A percentile compares a stretch with the other conserved stretches of the same genome.
These are phyloP conservation scores for Acanthurus lineatus DNA, from an alignment of 2,797 vertebrate genomes.

Conservation along the genomic window DNA sequence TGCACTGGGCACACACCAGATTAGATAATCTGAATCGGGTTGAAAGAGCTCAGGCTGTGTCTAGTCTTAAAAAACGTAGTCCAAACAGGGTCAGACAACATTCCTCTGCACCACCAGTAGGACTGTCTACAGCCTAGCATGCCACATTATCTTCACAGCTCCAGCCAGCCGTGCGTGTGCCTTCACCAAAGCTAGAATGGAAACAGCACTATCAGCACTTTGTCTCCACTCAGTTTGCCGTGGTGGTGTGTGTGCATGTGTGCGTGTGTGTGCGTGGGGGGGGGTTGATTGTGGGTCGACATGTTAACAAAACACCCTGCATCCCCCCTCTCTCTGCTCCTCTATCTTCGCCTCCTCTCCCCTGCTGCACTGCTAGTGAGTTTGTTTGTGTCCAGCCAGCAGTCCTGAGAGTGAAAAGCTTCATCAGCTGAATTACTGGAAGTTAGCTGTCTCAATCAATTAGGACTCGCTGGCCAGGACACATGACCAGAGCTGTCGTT, in stretches of 20 bases:
- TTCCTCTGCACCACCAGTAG: constrained; percentile 76
- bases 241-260: constrained; percentile 17
- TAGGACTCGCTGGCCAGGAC: constrained; percentile 62
- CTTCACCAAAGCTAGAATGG: constrained; percentile 65
- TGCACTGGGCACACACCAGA: constrained; percentile 8
- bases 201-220: constrained; percentile 81
- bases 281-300: constrained; percentile 60
- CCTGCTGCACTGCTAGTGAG: constrained; percentile 59
- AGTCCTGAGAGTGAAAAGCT: constrained; percentile 81
- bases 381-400: constrained; percentile 81
- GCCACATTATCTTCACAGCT: constrained; percentile 79
- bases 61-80: constrained; percentile 28
- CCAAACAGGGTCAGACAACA: constrained; percentile 71
- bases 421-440: constrained; percentile 85
- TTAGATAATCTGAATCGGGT: constrained; percentile 38
- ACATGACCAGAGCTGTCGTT: constrained; percentile 40
- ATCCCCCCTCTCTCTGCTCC: constrained; percentile 52
- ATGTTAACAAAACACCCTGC: constrained; percentile 76
- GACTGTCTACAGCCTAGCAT: constrained; percentile 67
- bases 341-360: constrained; percentile 62
- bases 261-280: constrained; percentile 10
- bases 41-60: constrained; percentile 40
- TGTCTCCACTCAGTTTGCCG: constrained; percentile 59
- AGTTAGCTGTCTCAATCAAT: constrained; percentile 84
- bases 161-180: constrained; percentile 76